Conservation (phyloP, 1,140 invertebrate species). For the Aphis craccivora region DNA sequence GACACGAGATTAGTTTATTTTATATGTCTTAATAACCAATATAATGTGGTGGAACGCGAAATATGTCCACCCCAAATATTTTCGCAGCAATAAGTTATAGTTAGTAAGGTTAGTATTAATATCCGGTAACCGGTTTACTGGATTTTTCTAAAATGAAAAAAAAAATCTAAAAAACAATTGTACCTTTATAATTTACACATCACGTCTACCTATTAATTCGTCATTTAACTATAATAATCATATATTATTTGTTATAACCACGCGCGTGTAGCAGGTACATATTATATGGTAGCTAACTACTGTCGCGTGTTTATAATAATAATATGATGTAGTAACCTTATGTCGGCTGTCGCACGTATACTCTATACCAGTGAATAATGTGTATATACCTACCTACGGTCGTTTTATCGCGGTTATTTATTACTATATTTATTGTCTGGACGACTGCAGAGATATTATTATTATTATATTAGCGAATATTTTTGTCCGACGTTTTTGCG, state of each 20-base stretch:
- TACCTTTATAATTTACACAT: background rate
- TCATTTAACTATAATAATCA: background rate
- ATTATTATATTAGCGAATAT: background rate
- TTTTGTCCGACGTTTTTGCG: background rate
- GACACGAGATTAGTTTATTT: too few species aligned
- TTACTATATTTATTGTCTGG: background rate
- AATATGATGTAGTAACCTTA: background rate
- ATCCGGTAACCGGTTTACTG: background rate
- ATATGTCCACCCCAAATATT: background rate
- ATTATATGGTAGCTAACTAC: background rate
- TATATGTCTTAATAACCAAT: too few species aligned
- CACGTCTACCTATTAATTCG: background rate
- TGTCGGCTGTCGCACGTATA: background rate
- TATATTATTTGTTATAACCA: background rate
- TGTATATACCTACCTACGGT: background rate
- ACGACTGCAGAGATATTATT: background rate
- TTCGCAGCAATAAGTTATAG: background rate
- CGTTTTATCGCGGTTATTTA: background rate
- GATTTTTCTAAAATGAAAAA: background rate
- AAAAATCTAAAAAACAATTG: background rate
- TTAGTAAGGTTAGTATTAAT: too few species aligned
- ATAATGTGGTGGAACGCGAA: background rate
- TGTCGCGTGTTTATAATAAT: background rate
- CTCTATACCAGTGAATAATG: background rate
- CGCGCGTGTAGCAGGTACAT: background rate